These are phyloP conservation scores for Oopsacas minuta DNA, from an alignment of 37 sponge, comb jelly and placozoan species.

Conservation along the genomic window DNA sequence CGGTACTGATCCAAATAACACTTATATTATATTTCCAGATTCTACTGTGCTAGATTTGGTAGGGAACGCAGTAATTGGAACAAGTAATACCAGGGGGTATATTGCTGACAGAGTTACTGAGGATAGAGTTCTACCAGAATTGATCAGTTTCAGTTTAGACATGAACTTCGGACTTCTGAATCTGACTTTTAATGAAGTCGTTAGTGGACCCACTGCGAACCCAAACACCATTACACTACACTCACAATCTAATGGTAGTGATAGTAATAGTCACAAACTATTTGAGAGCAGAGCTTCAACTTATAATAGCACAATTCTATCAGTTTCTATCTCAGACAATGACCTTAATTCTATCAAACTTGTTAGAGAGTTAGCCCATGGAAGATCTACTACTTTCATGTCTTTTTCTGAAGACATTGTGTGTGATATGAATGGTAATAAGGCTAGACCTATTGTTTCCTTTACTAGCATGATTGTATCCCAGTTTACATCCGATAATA, in stretches of 20 bases:
- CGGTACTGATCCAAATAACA: background rate
- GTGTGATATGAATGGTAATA: constrained; percentile 44
- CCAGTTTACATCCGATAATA: constrained; percentile 37
- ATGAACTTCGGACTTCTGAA: constrained; percentile 53
- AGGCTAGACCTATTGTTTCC: constrained; percentile 27
- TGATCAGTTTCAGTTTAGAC: constrained; percentile 53
- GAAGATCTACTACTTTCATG: constrained; percentile 29
- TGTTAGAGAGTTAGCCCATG: constrained; percentile 30
- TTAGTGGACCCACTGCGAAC: constrained; percentile 29
- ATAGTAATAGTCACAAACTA: constrained; percentile 30
- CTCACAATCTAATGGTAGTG: constrained; percentile 29
- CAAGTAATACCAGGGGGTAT: background rate
- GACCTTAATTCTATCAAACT: constrained; percentile 57
- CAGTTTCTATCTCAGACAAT: constrained; percentile 18
- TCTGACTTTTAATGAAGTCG: constrained; percentile 69
- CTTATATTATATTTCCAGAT: constrained; percentile 18
- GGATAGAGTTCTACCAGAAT: constrained; percentile 35
- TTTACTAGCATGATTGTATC: constrained; percentile 25
- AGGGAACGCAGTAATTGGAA: background rate
- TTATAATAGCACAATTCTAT: constrained; percentile 41
- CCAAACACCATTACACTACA: constrained; percentile 46
- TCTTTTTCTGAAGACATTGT: constrained; percentile 34
- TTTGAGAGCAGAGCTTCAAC: constrained; percentile 45
- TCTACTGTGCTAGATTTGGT: background rate
- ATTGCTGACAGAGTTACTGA: constrained; percentile 18